A percentile compares a stretch with the other conserved stretches of the same genome.
Evolutionary conservation across 2,113 vertebrate species (phyloP).

Genomic region (Dromas ardeola): DNA sequence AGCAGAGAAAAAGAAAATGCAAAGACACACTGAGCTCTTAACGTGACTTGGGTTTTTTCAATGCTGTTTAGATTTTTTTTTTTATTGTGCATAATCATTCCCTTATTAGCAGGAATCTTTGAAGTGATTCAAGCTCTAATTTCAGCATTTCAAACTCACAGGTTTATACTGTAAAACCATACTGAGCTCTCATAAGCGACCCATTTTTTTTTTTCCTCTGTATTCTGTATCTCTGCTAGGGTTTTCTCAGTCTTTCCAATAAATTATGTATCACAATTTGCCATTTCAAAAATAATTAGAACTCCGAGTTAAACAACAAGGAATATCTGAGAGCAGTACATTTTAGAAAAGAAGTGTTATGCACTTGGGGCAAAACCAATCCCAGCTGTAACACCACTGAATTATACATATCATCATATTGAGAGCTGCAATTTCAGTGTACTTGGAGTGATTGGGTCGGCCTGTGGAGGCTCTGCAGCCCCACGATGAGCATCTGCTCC

Average conservation of each 20-base stretch:
- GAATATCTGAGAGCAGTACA: neutral
- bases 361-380: slow-evolving; percentile 15
- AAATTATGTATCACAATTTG: slow-evolving; percentile 59
- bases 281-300: slow-evolving; percentile 53
- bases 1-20: neutral
- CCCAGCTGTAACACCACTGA: neutral
- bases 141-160: slow-evolving; percentile 26
- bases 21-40: slow-evolving; percentile 17
- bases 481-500: neutral
- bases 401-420: neutral
- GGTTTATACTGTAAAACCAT: neutral
- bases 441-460: neutral
- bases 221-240: neutral
- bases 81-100: slow-evolving; percentile 44
- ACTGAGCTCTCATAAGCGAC: neutral
- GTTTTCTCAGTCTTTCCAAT: slow-evolving; percentile 35
- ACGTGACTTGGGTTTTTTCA: neutral
- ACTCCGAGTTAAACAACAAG: slow-evolving; percentile 8
- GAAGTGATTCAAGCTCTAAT: slow-evolving; percentile 37
- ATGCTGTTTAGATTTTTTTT: neutral
- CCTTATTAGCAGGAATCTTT: slow-evolving; percentile 50
- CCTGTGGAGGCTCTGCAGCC: neutral
- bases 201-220: neutral
- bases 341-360: neutral
- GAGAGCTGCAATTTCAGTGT: neutral